Percentiles rank a stretch among this genome's conserved stretches.
phyloP scores from a whole-genome alignment of 2,797 vertebrate species.

The Clarias platycephalus region DNA sequence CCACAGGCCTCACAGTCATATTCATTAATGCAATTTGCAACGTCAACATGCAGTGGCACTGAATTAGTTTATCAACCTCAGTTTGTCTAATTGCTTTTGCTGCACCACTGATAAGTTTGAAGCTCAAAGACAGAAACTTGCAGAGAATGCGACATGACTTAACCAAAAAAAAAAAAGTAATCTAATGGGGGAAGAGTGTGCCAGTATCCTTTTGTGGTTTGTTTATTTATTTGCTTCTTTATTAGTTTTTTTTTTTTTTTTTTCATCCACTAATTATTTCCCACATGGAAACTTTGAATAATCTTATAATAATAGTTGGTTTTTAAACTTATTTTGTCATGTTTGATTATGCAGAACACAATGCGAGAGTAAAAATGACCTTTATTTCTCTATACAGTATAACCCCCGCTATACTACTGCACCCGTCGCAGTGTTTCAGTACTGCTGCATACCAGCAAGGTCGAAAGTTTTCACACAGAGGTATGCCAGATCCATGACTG shows the following conservation, averaged over 20 bases:
- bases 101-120: neutral
- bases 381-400: too few species aligned
- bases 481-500: too few species aligned
- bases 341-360: neutral
- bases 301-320: neutral
- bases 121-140: neutral
- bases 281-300: neutral
- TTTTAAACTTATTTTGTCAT: neutral
- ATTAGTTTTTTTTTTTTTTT: neutral
- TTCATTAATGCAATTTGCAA: neutral
- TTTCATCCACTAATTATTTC: neutral
- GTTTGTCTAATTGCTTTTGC: neutral
- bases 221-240: neutral
- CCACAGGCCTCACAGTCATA: neutral
- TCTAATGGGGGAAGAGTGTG: neutral
- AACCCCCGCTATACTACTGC: too few species aligned
- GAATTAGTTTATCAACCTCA: constrained; percentile 8
- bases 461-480: too few species aligned
- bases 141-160: neutral
- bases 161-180: neutral
- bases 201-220: neutral
- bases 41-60: neutral
- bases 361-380: too few species aligned
- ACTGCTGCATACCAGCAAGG: too few species aligned
- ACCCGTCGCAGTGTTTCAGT: too few species aligned